Base-by-base conservation (phyloP, 1,140 invertebrate species). In the Tribolium castaneum region DNA sequence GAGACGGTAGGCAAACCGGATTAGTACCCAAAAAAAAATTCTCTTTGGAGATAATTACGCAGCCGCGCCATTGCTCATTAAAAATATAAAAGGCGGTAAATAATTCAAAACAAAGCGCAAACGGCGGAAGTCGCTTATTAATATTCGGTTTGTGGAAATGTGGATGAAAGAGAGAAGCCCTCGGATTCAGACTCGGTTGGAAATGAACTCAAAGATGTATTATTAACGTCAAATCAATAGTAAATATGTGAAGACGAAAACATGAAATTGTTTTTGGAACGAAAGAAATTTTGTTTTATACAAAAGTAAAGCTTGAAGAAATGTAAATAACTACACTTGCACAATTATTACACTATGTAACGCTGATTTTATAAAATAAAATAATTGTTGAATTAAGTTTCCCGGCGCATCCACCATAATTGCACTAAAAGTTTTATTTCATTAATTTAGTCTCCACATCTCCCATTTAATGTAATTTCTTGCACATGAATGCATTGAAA, bases 141-240 rank as follows among this genome's bases (percentile, higher is more conserved):
- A 59, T 59, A 59, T 59, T 59, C 54, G 54, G 54, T 22, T 59
- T 59, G 54, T 59, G 51, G 51, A 52, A 52, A 52, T 52, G 0
- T 52, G 51, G 51, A 52, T 52, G 51, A 52, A 52, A 52, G 51
- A 52, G 51, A 52, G 16, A 52, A 59, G 19, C 54, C 54, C 19
- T 25, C 16, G 16, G 16, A 19, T 19, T 19, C 14, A 19, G 54
- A n/a, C n/a, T n/a, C 7, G 54, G 16, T 59, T 3, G 39, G 39
- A 45, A 45, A 45, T 45, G 39, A 45, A 45, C 39, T 45, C 54
- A 59, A 59, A 59, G 19, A 25, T 59, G 19, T 25, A 59, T 25
- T 59, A 59, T 59, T 59, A 59, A 59, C 25, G 10, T 59, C 19
- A 16, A 59, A 59, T 59, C 54, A 59, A 59, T 59, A 59, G 14